phyloP scores from a whole-genome alignment of 2,797 vertebrate species.

The Hippoglossus hippoglossus region DNA sequence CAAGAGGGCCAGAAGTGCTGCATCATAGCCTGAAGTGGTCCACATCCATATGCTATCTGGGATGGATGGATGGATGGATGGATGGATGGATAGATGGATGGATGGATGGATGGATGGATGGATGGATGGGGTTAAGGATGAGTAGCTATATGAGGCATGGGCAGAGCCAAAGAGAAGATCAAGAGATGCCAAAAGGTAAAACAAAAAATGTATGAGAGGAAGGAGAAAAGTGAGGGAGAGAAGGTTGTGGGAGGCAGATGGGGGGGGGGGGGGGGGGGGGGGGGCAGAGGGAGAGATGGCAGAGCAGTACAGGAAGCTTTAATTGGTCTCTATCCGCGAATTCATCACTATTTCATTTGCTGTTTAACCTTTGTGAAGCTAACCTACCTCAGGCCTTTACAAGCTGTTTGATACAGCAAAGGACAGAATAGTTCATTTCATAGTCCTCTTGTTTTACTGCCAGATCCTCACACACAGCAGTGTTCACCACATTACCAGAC shows the following conservation, averaged over 20 bases:
- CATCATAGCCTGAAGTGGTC: too few species aligned
- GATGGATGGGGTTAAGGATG: constrained; percentile 28
- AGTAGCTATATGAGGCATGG: constrained; percentile 42
- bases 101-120: constrained; percentile 19
- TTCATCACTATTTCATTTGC: constrained; percentile 85
- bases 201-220: constrained; percentile 52
- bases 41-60: too few species aligned
- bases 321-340: constrained; percentile 88
- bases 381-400: constrained; percentile 77
- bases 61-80: constrained; percentile 17
- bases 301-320: constrained; percentile 73
- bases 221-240: constrained; percentile 30
- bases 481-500: constrained; percentile 9
- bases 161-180: constrained; percentile 47
- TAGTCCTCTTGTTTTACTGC: constrained; percentile 23
- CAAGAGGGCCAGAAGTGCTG: too few species aligned
- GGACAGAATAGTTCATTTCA: constrained; percentile 49
- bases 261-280: not conserved
- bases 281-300: not conserved
- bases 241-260: constrained; percentile 19
- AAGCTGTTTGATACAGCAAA: constrained; percentile 57
- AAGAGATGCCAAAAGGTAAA: constrained; percentile 62
- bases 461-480: constrained; percentile 9
- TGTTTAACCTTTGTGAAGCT: constrained; percentile 88
- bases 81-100: constrained; percentile 6